Base-by-base conservation (phyloP, 2,797 vertebrate genomes). In the Rhinatrema bivittatum region DNA sequence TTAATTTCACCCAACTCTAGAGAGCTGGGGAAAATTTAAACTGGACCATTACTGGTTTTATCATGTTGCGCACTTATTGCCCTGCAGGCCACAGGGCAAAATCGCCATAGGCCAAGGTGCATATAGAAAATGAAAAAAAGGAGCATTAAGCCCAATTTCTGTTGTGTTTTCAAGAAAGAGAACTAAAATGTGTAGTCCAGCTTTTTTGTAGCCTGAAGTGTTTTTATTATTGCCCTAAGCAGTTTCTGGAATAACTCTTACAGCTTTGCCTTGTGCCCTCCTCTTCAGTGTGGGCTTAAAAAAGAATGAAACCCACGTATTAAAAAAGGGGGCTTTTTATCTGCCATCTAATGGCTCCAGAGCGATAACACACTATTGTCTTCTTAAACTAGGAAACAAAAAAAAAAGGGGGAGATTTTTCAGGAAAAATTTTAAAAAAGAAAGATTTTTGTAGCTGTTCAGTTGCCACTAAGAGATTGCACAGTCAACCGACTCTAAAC, bases 401-500 rank as follows among this genome's bases (percentile, higher is more conserved):
- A 76, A 65, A 77, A 55, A 76, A 65, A 77, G 55, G 82, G 76
- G 65, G 68, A 73, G 51, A 59, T 84, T 87, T 88, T 87, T 82
- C 78, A 78, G 69, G 71, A 76, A 70, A 68, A 56, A 59, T 54
- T 60, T 68, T 69, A 77, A 71, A 61, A 78, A 86, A 83, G 87
- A 82, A 85, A 84, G 56, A 74, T 78, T 87, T 90, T 93, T 92
- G 89, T 90, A 91, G 90, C 88, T 87, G 89, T 92, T 90, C 87
- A 89, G 89, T 93, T 94, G 93, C 93, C 91, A 93, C 87, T 90
- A 91, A 93, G 93, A 96, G 91, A 96, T 96, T 96, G 90, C 93
- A 94, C 90, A 94, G 92, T 95, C 90, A 88, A 84, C 83, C 81
- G 93, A 96, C 93, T 96, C 91, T 94, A 96, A 95, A 96, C 88